Evolutionary conservation across 92 coral and sea anemone species (phyloP).

Genomic region (Chrysogorgia sp.): DNA sequence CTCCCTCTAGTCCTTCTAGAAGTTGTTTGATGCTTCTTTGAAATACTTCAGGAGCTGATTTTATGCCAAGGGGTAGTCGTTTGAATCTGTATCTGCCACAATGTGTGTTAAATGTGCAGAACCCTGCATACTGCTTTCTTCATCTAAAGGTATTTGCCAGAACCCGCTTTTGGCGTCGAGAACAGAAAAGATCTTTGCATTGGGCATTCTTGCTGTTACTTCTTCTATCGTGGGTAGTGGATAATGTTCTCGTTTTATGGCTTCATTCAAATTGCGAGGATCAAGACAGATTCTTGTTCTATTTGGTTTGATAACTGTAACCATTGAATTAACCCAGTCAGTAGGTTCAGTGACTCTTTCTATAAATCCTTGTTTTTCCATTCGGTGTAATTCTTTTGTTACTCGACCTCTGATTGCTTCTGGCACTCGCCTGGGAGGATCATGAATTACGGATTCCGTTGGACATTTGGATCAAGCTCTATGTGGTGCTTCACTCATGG

Average conservation of each 20-base stretch:
- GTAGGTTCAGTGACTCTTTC: conserved; percentile 9
- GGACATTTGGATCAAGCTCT: too few species aligned
- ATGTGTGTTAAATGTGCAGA: neutral
- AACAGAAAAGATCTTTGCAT: conserved; percentile 18
- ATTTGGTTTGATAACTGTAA: neutral
- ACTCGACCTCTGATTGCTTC: neutral
- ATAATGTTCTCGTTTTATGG: conserved; percentile 22
- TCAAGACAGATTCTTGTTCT: conserved; percentile 11
- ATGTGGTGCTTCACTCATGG: too few species aligned
- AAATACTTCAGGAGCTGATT: conserved; percentile 36
- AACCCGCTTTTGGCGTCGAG: conserved; percentile 29
- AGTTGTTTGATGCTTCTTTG: conserved; percentile 20
- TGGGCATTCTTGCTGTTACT: conserved; percentile 4
- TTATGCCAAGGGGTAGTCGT: conserved; percentile 12
- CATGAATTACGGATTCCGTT: too few species aligned
- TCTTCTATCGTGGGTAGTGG: conserved; percentile 22
- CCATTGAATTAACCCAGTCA: conserved; percentile 21
- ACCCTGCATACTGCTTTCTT: conserved; percentile 1
- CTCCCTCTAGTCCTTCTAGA: conserved; percentile 33
- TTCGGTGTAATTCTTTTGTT: neutral
- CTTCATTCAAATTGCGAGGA: neutral
- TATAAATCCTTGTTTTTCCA: neutral
- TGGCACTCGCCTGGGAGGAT: neutral
- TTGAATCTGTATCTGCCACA: conserved; percentile 8
- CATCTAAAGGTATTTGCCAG: conserved; percentile 6